Percentiles rank a stretch among this genome's conserved stretches.
Conservation (phyloP, 2,113 vertebrate species). For the Notarius quadriscutis region DNA sequence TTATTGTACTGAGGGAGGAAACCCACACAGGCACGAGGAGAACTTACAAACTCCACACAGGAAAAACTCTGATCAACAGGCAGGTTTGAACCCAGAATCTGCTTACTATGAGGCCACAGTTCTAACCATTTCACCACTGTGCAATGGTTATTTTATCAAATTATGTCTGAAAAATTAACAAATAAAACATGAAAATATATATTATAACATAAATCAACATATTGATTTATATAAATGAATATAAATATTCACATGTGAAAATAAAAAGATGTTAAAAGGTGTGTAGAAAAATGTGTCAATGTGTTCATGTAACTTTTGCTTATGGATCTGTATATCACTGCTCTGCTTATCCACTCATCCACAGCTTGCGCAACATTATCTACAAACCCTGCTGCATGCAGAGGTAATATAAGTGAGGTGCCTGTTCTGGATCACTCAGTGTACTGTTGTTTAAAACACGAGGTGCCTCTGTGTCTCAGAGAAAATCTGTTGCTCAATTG, state of each 20-base stretch:
- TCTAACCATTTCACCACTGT: no score
- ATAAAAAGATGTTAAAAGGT: not conserved
- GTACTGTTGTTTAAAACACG: constrained; percentile 34
- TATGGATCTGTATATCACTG: not conserved
- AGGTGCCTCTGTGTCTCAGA: constrained; percentile 43
- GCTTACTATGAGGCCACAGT: no score
- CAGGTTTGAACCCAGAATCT: no score
- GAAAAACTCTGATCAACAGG: not conserved
- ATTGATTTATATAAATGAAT: no score
- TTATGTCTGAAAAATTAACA: not conserved
- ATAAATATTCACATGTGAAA: not conserved
- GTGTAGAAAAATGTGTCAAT: not conserved
- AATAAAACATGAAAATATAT: not conserved
- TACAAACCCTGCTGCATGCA: not conserved
- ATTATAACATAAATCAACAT: no score
- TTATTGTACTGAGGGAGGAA: no score
- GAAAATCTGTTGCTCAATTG: constrained; percentile 42
- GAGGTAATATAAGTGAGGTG: constrained; percentile 17
- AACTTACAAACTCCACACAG: no score
- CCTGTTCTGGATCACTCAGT: constrained; percentile 34
- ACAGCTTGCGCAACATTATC: not conserved
- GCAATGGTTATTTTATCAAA: no score
- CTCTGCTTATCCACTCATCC: not conserved
- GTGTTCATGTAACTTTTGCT: not conserved
- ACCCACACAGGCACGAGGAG: no score